Evolutionary conservation across 2,113 vertebrate genomes (phyloP).

Genomic region (Corythornis vintsioides): DNA sequence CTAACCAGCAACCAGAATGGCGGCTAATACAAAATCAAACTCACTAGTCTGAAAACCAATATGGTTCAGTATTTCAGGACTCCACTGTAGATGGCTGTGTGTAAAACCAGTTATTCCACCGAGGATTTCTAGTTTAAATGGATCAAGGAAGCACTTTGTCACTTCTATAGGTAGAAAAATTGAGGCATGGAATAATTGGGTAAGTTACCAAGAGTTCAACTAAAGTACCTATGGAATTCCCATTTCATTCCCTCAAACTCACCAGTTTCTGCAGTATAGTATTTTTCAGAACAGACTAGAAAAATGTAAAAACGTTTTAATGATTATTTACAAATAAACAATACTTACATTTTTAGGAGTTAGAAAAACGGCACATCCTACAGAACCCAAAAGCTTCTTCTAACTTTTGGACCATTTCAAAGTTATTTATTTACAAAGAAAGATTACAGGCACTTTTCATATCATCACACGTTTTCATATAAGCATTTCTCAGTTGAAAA

Average conservation of each 20-base stretch:
- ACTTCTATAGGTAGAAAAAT: background rate
- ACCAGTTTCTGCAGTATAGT: background rate
- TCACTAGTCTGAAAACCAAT: background rate
- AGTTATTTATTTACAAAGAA: constrained; percentile 53
- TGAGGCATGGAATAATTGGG: background rate
- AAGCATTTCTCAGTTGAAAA: constrained; percentile 48
- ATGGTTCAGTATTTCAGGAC: background rate
- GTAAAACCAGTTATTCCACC: background rate
- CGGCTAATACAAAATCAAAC: background rate
- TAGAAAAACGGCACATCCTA: background rate
- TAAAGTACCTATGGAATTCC: background rate
- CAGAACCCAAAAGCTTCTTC: constrained; percentile 2
- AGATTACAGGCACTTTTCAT: constrained; percentile 46
- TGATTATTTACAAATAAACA: constrained; percentile 66
- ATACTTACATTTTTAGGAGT: constrained; percentile 50
- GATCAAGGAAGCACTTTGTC: background rate
- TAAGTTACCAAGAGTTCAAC: background rate
- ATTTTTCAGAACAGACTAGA: background rate
- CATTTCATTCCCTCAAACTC: background rate
- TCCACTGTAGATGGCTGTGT: background rate
- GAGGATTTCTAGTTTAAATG: background rate
- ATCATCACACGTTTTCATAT: constrained; percentile 42
- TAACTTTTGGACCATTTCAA: background rate
- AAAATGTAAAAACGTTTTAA: constrained; percentile 50
- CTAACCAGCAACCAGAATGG: accelerated